phyloP scores from a whole-genome alignment of 2,797 vertebrate genomes.

The Urosaurus nigricauda region DNA sequence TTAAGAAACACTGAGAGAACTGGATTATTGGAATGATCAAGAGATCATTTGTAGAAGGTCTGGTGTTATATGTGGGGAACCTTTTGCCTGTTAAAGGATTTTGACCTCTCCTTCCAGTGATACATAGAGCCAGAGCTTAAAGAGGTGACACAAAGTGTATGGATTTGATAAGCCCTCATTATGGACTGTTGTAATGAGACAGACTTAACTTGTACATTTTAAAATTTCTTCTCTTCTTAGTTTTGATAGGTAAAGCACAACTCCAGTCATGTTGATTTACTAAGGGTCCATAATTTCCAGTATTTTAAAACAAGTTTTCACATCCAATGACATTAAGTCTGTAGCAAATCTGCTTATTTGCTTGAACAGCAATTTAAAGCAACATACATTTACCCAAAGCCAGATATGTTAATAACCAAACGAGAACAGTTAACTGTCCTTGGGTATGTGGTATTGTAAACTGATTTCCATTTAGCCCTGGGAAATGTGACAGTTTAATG shows the following conservation, averaged over 20 bases:
- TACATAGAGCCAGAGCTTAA: no score
- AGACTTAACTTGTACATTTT: conserved; percentile 65
- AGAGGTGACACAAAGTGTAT: background rate
- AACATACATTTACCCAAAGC: conserved; percentile 17
- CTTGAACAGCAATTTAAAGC: conserved; percentile 27
- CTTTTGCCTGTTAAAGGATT: background rate
- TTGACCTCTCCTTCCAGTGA: background rate
- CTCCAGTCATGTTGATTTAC: background rate
- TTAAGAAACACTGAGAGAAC: background rate
- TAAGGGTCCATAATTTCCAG: background rate
- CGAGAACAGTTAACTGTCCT: background rate
- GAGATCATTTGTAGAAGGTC: background rate
- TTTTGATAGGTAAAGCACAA: conserved; percentile 54
- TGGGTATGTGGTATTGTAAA: conserved; percentile 44
- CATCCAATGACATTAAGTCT: conserved; percentile 1
- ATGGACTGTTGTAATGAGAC: conserved; percentile 56
- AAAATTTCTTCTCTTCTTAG: conserved; percentile 61
- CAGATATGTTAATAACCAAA: background rate
- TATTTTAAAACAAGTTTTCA: conserved; percentile 30
- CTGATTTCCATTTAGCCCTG: conserved; percentile 14
- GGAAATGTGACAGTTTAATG: conserved; percentile 15
- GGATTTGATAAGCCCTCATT: conserved; percentile 10
- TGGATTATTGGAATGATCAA: background rate
- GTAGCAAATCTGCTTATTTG: conserved; percentile 7
- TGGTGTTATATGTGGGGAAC: background rate